phyloP scores from a whole-genome alignment of 2,797 vertebrate species.

The Poecilia gillii region DNA sequence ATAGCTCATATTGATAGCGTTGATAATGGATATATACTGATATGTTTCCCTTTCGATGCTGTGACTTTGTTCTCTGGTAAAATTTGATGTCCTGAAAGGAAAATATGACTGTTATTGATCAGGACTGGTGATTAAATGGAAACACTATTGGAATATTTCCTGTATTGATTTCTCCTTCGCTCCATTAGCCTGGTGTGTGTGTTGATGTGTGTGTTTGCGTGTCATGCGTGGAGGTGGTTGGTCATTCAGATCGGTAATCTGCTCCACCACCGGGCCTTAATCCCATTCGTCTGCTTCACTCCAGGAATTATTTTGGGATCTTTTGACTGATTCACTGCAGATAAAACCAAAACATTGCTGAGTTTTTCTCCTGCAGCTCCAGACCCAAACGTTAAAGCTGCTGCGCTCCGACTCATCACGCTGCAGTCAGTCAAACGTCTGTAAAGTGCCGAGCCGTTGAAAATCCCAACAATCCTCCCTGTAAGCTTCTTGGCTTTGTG shows the following conservation, averaged over 20 bases:
- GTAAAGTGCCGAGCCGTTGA: conserved; percentile 40
- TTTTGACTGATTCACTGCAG: not conserved
- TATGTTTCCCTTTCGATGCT: not conserved
- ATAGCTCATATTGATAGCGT: no score
- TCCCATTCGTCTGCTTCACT: conserved; percentile 73
- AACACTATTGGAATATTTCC: not conserved
- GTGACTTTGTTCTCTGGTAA: not conserved
- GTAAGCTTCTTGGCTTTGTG: conserved; percentile 59
- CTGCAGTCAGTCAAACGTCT: conserved; percentile 32
- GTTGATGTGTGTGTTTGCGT: conserved; percentile 10
- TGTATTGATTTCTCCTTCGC: not conserved
- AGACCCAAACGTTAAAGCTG: not conserved
- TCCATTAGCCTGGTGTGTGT: conserved; percentile 4
- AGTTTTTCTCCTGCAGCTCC: conserved; percentile 3
- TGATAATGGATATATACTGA: no score
- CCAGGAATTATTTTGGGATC: conserved; percentile 20
- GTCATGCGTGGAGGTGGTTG: conserved; percentile 26
- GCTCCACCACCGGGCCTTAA: conserved; percentile 47
- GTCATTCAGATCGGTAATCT: conserved; percentile 71
- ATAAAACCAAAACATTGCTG: not conserved
- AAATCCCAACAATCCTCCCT: conserved; percentile 47
- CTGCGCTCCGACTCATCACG: conserved; percentile 8
- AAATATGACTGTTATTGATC: not conserved
- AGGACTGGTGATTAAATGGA: not conserved
- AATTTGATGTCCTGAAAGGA: not conserved